These are phyloP conservation scores for Disparrhopalites patrizii DNA, from an alignment of 2,888 invertebrate genomes.

Conservation along the genomic window DNA sequence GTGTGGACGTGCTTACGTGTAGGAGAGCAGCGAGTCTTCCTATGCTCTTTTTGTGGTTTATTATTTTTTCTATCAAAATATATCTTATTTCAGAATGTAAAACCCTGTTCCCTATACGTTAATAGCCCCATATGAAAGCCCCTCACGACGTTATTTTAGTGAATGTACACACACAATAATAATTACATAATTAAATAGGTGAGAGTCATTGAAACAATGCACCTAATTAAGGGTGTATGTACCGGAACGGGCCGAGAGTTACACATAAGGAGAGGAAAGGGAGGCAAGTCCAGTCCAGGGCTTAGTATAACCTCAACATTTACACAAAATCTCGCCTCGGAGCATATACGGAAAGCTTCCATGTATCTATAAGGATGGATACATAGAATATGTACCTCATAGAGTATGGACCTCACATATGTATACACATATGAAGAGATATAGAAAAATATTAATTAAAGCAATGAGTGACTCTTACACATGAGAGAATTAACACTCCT, in stretches of 20 bases:
- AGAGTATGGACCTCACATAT: too few relatives aligned
- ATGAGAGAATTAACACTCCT: not conserved
- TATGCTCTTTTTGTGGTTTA: too few relatives aligned
- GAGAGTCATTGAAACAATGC: conserved; percentile 11
- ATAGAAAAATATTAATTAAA: conserved; percentile 16
- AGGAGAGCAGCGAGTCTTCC: too few relatives aligned
- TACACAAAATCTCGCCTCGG: too few relatives aligned
- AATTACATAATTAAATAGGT: conserved; percentile 8
- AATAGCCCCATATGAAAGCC: too few relatives aligned
- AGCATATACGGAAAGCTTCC: too few relatives aligned
- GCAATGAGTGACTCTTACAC: not conserved
- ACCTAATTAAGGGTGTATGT: conserved; percentile 15
- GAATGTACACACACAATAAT: not conserved
- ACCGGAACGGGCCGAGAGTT: not conserved
- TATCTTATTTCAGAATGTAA: too few relatives aligned
- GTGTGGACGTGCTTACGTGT: not conserved
- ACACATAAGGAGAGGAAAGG: not conserved
- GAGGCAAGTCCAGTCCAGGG: not conserved
- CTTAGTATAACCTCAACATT: not conserved
- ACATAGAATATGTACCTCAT: too few relatives aligned
- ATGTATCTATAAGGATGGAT: too few relatives aligned
- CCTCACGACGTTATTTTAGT: too few relatives aligned
- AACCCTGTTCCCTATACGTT: too few relatives aligned
- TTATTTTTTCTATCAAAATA: too few relatives aligned
- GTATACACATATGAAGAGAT: not conserved